phyloP scores from a whole-genome alignment of 2,113 vertebrate genomes.

The Pandion haliaetus region DNA sequence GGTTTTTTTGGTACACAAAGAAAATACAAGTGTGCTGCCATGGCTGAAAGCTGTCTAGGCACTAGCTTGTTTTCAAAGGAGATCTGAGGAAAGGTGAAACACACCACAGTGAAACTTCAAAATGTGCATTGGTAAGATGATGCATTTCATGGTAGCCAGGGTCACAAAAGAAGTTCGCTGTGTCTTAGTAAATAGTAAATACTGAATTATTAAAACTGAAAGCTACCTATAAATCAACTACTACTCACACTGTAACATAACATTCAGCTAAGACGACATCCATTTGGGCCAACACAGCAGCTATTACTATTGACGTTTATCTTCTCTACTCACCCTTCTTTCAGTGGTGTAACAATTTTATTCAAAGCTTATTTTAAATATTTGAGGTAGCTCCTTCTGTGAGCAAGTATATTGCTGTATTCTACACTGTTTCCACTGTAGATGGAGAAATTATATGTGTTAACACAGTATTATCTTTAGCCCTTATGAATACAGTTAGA shows the following conservation, averaged over 20 bases:
- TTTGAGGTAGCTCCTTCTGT: not conserved
- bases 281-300: not conserved
- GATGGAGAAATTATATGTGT: not conserved
- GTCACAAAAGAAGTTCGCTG: not conserved
- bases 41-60: not conserved
- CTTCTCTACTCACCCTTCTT: not conserved
- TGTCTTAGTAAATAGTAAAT: not conserved
- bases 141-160: not conserved
- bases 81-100: not conserved
- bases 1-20: not conserved
- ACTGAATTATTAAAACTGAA: slow-evolving; percentile 9
- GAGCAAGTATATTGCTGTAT: not conserved
- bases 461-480: not conserved
- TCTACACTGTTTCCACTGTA: not conserved
- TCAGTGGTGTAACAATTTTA: not conserved
- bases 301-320: not conserved
- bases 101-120: not conserved
- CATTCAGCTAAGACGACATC: not conserved
- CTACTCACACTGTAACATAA: not conserved
- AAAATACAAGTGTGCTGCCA: not conserved
- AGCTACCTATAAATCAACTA: not conserved
- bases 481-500: not conserved
- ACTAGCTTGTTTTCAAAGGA: not conserved
- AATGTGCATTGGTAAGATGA: not conserved
- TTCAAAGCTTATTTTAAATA: not conserved